Percentiles rank a stretch among this genome's conserved stretches.
These are phyloP conservation scores for Musca vetustissima DNA, from an alignment of 1,140 invertebrate species.

Conservation along the genomic window DNA sequence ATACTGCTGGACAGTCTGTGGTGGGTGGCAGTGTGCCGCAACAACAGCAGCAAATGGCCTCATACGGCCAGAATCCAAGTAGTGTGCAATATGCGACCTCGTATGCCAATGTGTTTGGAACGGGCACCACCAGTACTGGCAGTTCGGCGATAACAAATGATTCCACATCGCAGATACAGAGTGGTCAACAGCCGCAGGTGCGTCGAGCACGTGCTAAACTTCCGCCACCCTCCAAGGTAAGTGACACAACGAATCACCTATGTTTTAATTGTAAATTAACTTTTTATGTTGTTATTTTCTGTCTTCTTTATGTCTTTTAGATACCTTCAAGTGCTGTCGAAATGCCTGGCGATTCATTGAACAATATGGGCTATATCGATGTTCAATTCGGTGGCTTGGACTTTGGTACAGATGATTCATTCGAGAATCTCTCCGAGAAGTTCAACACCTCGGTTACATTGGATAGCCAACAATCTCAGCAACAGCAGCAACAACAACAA, in stretches of 20 bases:
- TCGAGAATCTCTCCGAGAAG: constrained; percentile 61
- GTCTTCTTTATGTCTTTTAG: constrained; percentile 56
- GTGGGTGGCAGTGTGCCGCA: constrained; percentile 35
- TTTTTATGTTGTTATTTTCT: too few species aligned
- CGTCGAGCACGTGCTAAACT: constrained; percentile 74
- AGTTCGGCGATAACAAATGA: constrained; percentile 45
- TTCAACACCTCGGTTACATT: constrained; percentile 49
- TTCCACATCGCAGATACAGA: constrained; percentile 33
- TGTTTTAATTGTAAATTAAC: neutral
- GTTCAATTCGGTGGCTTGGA: constrained; percentile 93
- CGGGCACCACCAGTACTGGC: constrained; percentile 42
- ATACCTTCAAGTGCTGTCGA: constrained; percentile 93
- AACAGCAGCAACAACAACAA: constrained; percentile 29
- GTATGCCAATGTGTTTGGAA: constrained; percentile 50
- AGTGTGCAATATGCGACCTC: constrained; percentile 39
- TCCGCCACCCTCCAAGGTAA: constrained; percentile 83
- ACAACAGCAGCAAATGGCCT: constrained; percentile 27
- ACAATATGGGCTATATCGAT: constrained; percentile 77
- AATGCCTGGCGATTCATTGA: constrained; percentile 86
- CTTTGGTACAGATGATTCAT: constrained; percentile 68
- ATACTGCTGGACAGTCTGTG: constrained; percentile 33
- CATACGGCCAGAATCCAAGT: constrained; percentile 29
- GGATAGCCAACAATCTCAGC: constrained; percentile 43
- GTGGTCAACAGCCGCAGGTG: constrained; percentile 64
- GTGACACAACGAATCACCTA: neutral